phyloP scores from a whole-genome alignment of 1,140 invertebrate species.

The Procambarus virginalis region DNA sequence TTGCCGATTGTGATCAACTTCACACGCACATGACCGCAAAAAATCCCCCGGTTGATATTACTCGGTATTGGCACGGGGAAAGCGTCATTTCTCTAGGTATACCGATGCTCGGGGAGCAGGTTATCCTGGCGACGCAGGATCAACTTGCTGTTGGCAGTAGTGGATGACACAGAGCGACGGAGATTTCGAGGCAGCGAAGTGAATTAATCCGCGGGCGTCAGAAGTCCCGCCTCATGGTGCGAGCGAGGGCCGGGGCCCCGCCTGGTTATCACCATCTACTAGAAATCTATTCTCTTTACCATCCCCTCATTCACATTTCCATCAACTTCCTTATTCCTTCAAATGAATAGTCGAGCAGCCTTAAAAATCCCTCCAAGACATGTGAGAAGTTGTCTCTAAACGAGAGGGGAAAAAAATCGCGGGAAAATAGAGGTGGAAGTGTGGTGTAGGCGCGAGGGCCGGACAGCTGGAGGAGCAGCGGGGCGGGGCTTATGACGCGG shows the following conservation, averaged over 20 bases:
- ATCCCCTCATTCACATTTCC: slow-evolving; percentile 11
- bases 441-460: slow-evolving; percentile 44
- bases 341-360: slow-evolving; percentile 4
- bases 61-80: slow-evolving; percentile 35
- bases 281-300: slow-evolving; percentile 31
- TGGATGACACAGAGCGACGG: slow-evolving; percentile 22
- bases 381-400: slow-evolving; percentile 52
- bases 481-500: slow-evolving; percentile 64
- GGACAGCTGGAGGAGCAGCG: slow-evolving; percentile 49
- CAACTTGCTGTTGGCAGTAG: not conserved
- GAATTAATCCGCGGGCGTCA: slow-evolving; percentile 67
- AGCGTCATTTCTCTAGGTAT: not conserved
- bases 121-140: not conserved
- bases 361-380: slow-evolving; percentile 26
- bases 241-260: slow-evolving; percentile 59
- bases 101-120: not conserved
- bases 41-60: slow-evolving; percentile 63
- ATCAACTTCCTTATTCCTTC: slow-evolving; percentile 8
- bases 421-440: slow-evolving; percentile 64
- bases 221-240: slow-evolving; percentile 67
- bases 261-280: slow-evolving; percentile 52
- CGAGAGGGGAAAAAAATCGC: slow-evolving; percentile 43
- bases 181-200: slow-evolving; percentile 61
- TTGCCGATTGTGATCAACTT: slow-evolving; percentile 70
- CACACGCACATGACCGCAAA: slow-evolving; percentile 69